Base-by-base conservation (phyloP, 2,888 invertebrate species). In the Leptinotarsa tumamoca region DNA sequence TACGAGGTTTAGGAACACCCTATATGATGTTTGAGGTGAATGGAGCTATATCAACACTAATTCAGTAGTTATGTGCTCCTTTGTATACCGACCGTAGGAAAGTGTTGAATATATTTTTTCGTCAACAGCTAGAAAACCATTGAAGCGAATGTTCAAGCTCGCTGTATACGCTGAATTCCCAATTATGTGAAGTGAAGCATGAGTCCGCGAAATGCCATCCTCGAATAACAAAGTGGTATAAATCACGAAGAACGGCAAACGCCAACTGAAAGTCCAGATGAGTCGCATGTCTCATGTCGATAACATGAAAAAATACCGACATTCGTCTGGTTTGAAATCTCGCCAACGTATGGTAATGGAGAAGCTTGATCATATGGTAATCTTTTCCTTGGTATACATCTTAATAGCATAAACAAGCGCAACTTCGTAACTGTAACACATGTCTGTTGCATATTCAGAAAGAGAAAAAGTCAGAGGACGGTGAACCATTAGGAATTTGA, bases 301-400 rank as follows among this genome's bases (percentile, higher is more conserved):
- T 80, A 81, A 82, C 81, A 81, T 81, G 81, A 82, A 81, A 33
- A 81, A 79, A 79, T 74, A 76, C 79, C 79, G 81, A 80, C 81
- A 77, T 78, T 79, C 78, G 81, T 74, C 68, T 67, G 72, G 71
- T 77, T 80, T 43, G 63, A 63, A 63, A 63, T 33, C 63, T 43
- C 7, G 10, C 50, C 63, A 71, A 63, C 61, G 61, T 49, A 71
- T 71, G 71, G 63, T 58, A 71, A 71, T 50, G 71, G 52, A 43
- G 71, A 63, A 63, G 63, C 63, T 63, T n/a, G 63, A 63, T 63
- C 63, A 43, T 63, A 63, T 63, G 63, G 63, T 63, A 63, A 63
- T 63, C 43, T 63, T 13, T 13, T 17, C 4, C 43, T 17, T 33
- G 27, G n/a, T 27, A 43, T 43, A 63, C 63, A n/a, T 63, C 63